Base-by-base conservation (phyloP, 2,888 invertebrate genomes). In the Dasysyrphus albostriatus region DNA sequence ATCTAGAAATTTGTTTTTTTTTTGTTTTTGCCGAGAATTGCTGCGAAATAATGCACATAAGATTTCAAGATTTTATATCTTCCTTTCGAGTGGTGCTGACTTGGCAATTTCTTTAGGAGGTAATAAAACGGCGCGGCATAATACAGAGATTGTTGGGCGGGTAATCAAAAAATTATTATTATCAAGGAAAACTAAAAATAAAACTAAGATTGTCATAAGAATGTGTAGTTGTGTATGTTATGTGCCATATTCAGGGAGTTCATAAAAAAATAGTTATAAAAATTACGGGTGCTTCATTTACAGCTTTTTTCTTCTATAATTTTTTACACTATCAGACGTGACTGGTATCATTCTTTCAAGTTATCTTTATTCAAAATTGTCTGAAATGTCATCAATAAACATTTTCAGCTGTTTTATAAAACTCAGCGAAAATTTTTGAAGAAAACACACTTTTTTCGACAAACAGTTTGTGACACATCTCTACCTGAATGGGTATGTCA, bases 41-140 rank as follows among this genome's bases (percentile, higher is more conserved):
- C 34, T 42, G 39, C 3, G 24, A 29, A 59, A 59, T 59, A 24
- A 59, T 59, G 14, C 12, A 7, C 16, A 42, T 1, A 6, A 67
- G 42, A 49, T 16, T 67, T 49, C 19, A 19, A 67, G 65, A 34
- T 67, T 67, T 67, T 67, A 67, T 67, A 34, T 49, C 29, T 19
- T 37, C 12, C 34, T 16, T 14, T 49, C 7, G 65, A 37, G 65
- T 67, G 65, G 65, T 65, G 44, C 29, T 65, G 65, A 65, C 65
- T 65, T 65, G 44, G 65, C 44, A 65, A 65, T 47, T n/a, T 65
- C 10, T 32, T 65, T 19, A 29, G 29, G 32, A 32, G 44, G 29
- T 47, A 32, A 44, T 47, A 47, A 65, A 63, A 65, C 5, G 65
- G 10, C 4, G 12, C 10, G 4, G 5, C 7, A 3, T 32, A 29